Evolutionary conservation across 2,797 vertebrate genomes (phyloP), one percentile per base, ranked within the genome.

Genomic region (Carduelis carduelis): DNA sequence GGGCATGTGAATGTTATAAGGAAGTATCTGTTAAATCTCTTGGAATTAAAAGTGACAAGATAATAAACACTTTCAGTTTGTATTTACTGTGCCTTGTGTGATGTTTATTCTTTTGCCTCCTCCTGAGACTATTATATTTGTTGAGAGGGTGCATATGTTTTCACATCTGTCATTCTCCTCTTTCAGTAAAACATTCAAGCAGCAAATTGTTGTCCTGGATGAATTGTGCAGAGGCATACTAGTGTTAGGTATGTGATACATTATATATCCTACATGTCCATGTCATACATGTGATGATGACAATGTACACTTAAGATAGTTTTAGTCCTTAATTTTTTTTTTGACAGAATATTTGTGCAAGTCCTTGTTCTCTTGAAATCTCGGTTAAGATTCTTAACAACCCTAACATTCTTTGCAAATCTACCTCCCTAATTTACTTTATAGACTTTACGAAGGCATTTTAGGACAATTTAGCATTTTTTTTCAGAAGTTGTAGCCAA

Each of bases 61-160:
- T 93, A 96, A 96, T 97, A 92, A 93, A 94, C 70, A 23, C 26
- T 65, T 94, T 43, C 43, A 68, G 28, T 69, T 95, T 95, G 56
- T 90, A 92, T 97, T 96, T 94, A 87, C 81, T 91, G 57, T 86
- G 82, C 59, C 74, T 84, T 71, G 39, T 83, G 77, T 88, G 57
- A 60, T 90, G 72, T 82, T 97, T 97, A 71, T 87, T 89, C 69
- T 93, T 96, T 81, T 72, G 47, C 57, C 59, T 85, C 24, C 85
- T 69, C 61, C 71, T 66, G 91, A 68, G 75, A 34, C 35, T 90
- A 75, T 61, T 89, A 11, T n/a, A 75, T 89, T 76, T 69, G 59
- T 89, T 84, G 53, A 96, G 70, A 83, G 26, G 39, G 83, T 49
- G 91, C 92, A 61, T 93, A 81, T 65, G 87, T 97, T 97, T 96